Evolutionary conservation across 2,113 vertebrate genomes (phyloP), one percentile per base, ranked within the genome.

Genomic region (Copsychus sechellarum): DNA sequence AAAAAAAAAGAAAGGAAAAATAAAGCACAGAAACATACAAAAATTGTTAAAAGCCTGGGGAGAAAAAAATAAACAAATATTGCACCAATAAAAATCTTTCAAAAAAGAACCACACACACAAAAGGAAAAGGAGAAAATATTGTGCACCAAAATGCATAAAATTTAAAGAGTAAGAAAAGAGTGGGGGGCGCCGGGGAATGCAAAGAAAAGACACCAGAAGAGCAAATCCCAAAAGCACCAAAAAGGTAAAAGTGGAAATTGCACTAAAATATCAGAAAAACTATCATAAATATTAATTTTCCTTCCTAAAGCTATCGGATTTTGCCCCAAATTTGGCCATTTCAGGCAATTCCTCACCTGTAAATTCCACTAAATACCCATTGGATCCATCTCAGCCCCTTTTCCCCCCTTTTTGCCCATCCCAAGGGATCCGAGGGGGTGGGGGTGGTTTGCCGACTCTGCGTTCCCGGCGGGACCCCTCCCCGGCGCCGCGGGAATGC

Each of bases 401-500:
- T 56, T n/a, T 9, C 31, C 31, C 29, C 9, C 24, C 11, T 3
- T 9, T 8, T 8, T 11, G 19, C 48, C 66, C 58, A 8, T 4
- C 77, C 51, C 60, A 0, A 16, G 19, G 43, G 12, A 16, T 1
- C 5, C 22, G 7, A 3, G 7, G 4, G 31, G 2, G 4, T 20
- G 45, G 34, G 50, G 42, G 9, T 66, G 42, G 7, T 72, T 50
- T 43, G 76, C 67, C 22, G 58, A 64, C 31, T 57, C 58, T 43
- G 66, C 64, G 26, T 0, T 53, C 38, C 64, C 11, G n/a, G 70
- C 29, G 47, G 56, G 65, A 87, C 65, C 74, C 73, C 38, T n/a
- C 14, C 56, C 85, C 76, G 66, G 57, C 85, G 74, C 86, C 77
- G 19, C 60, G 58, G 86, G 90, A 94, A 65, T 91, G 91, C 84